These are phyloP conservation scores for Sebastes schlegelii DNA, from an alignment of 2,113 vertebrate genomes.

Conservation along the genomic window DNA sequence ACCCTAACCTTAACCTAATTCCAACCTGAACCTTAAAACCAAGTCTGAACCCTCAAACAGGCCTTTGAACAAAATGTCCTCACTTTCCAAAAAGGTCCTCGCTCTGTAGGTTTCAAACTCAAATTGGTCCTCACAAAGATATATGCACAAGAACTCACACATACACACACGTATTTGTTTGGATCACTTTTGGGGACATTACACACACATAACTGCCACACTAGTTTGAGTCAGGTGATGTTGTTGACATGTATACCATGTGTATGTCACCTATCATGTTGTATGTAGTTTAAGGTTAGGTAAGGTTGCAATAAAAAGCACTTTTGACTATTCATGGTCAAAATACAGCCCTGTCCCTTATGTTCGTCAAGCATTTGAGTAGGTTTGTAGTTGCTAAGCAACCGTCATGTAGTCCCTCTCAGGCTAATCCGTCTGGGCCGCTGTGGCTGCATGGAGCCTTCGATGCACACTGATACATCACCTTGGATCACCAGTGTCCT, in stretches of 20 bases:
- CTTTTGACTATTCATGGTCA: conserved; percentile 48
- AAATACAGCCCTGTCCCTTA: conserved; percentile 51
- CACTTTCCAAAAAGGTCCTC: background rate
- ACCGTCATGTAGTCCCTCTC: conserved; percentile 75
- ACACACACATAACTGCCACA: background rate
- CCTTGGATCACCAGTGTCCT: conserved; percentile 60
- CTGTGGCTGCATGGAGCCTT: conserved; percentile 61
- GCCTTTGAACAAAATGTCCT: background rate
- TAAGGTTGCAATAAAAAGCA: conserved; percentile 37
- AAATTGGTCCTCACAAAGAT: background rate
- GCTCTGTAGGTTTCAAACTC: background rate
- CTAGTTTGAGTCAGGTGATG: background rate
- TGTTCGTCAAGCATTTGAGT: conserved; percentile 69
- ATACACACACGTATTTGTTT: background rate
- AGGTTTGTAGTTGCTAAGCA: conserved; percentile 84
- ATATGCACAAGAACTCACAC: background rate
- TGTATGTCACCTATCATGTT: background rate
- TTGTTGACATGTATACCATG: background rate
- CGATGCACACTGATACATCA: conserved; percentile 59
- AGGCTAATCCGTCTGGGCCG: conserved; percentile 75
- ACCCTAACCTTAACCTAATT: background rate
- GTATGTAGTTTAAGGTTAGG: conserved; percentile 10
- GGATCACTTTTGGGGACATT: background rate
- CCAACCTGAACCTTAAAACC: background rate
- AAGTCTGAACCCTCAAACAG: background rate